Base-by-base conservation (phyloP, 1,140 invertebrate species). In the Holotrichia oblita region DNA sequence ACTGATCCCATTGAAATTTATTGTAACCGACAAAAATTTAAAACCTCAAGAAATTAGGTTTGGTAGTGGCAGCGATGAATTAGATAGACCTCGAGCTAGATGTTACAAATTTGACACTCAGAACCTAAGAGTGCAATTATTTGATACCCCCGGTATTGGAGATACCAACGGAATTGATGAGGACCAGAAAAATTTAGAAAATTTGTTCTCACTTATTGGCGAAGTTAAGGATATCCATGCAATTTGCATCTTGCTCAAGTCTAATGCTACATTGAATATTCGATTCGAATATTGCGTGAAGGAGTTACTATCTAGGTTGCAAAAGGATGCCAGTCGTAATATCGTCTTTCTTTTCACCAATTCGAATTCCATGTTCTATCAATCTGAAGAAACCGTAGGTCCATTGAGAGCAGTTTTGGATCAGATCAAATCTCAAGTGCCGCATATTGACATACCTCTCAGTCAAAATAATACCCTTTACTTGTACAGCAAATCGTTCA, bases 301-400 rank as follows among this genome's bases (percentile, higher is more conserved):
- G 74, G 81, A 85, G 69, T 81, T 85, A 82, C n/a, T n/a, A n/a
- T n/a, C n/a, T n/a, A n/a, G n/a, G n/a, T n/a, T n/a, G n/a, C n/a
- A n/a, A n/a, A n/a, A 82, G 64, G 82, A 80, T 9, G 84, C 85
- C 2, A 77, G 80, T 42, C 77, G 79, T 17, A 85, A 85, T 75
- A 83, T 85, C 34, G 59, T 84, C n/a, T 85, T 85, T 77, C 69
- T 84, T 14, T 85, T 85, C 77, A 85, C 85, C 0, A 80, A 83
- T 77, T 77, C 82, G 0, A 81, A 79, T 77, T 80, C 80, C 17
- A 80, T 78, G 3, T 77, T 83, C 78, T 85, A 84, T 77, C 80
- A 69, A 6, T 79, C 83, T 2, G 82, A 81, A 2, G 83, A 85
- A 2, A 83, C 82, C 12, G 79, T 82, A 7, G 59, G 77, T 17